Evolutionary conservation across 1,140 invertebrate genomes (phyloP), one percentile per base, ranked within the genome.

Genomic region (Neodiprion virginianus): DNA sequence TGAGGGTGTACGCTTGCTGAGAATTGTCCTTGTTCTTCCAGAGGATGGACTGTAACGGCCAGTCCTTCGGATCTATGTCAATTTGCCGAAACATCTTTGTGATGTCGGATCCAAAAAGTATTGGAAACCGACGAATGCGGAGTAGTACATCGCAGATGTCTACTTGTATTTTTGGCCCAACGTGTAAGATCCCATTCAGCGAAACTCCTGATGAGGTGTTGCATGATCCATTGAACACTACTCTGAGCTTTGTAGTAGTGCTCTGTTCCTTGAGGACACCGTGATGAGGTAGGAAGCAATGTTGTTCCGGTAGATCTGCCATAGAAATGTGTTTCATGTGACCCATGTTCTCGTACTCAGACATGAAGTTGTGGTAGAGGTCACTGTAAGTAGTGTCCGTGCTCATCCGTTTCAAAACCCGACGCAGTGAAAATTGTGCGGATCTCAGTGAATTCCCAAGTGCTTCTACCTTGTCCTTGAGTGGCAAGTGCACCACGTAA

Each of bases 1-100:
- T 77, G 14, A 86, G 73, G 50, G 76, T 17, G 77, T 79, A 87
- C 23, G 72, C 73, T 11, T 71, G 2, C 4, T 82, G 50, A 1
- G 71, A 65, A 11, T 79, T 40, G 50, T 75, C 66, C 10, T 61
- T n/a, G 17, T 71, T 49, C 17, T 71, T 69, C 82, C 84, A 88
- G 7, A 87, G 28, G 28, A 88, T 83, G 74, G 79, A 50, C 61
- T 80, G 79, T 11, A 76, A 74, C 53, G 77, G 73, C 67, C 48
- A 40, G 67, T 80, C 76, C 12, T 80, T 74, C 8, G 72, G 10
- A 66, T 77, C 74, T 8, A 85, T 72, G 21, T 23, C 1, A 21
- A 86, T 77, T 74, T 84, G 81, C 11, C 81, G 17, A 17, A 17
- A 17, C 17, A 17, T 17, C 17, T 17, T 17, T 17, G 17, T 17